These are phyloP conservation scores for Sinopyrophorus schimmeli DNA, from an alignment of 2,888 invertebrate species.

Conservation along the genomic window DNA sequence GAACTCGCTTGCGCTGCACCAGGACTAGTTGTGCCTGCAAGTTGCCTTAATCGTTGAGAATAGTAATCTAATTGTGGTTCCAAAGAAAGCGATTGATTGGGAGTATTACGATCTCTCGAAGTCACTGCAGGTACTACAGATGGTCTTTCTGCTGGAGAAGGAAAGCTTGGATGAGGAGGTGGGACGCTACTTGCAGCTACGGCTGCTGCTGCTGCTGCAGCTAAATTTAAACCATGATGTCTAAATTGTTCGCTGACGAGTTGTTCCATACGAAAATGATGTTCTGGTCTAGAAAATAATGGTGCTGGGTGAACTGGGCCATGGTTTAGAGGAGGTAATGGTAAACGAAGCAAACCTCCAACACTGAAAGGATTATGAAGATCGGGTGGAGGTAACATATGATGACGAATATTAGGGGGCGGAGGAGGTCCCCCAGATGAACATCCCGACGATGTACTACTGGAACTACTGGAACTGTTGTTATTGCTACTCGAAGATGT, in stretches of 20 bases:
- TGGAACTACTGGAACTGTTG: conserved; percentile 61
- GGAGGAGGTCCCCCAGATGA: conserved; percentile 60
- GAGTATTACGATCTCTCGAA: conserved; percentile 56
- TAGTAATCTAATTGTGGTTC: conserved; percentile 98
- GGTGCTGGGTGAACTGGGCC: conserved; percentile 74
- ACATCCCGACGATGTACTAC: conserved; percentile 56
- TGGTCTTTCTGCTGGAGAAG: conserved; percentile 64
- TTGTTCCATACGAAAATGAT: conserved; percentile 84
- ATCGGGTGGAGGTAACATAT: conserved; percentile 71
- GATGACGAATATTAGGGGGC: conserved; percentile 68
- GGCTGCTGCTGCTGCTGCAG: conserved; percentile 72
- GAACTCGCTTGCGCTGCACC: conserved; percentile 86
- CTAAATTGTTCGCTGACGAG: conserved; percentile 81
- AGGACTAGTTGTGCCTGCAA: conserved; percentile 94
- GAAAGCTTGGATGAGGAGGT: conserved; percentile 65
- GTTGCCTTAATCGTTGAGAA: conserved; percentile 98
- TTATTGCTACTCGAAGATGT: conserved; percentile 56
- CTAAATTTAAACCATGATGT: conserved; percentile 75
- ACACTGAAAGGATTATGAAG: conserved; percentile 77
- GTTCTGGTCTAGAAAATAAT: conserved; percentile 77
- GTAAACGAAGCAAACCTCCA: conserved; percentile 73
- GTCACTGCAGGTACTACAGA: conserved; percentile 58
- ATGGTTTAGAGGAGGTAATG: conserved; percentile 71
- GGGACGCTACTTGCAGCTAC: conserved; percentile 66
- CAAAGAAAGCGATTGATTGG: conserved; percentile 70